Base-by-base conservation (phyloP, 1,140 invertebrate genomes). In the Penaeus chinensis region DNA sequence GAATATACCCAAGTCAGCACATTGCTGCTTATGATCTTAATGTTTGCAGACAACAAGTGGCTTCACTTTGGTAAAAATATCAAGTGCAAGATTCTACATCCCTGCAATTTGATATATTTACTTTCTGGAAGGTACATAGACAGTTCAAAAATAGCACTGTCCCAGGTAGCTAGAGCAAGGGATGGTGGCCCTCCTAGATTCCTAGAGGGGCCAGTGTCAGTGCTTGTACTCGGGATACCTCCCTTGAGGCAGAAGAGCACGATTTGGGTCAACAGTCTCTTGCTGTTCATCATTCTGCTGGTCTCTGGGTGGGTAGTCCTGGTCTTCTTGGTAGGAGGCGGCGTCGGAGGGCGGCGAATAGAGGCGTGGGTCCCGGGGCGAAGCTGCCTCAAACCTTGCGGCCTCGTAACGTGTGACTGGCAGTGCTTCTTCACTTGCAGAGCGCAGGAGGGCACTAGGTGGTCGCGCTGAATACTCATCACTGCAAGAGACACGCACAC, bases 361-460 rank as follows among this genome's bases (percentile, higher is more conserved):
- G 24, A 83, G 84, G 27, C 84, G 78, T 60, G 84, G 86, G 74
- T 88, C 86, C 81, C 71, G 71, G 81, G 86, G 86, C 69, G 86
- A 88, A 69, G 86, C 42, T 78, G 86, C 85, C 80, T 88, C 81
- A 84, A 83, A 84, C 86, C 84, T 86, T 65, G 88, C 66, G 66
- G 84, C 86, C 83, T 89, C 88, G 66, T 86, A 89, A 42, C 88
- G 88, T 82, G 93, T 93, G 91, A 94, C 94, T 91, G 95, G 94
- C 92, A 96, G 94, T 92, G 94, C 94, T 93, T 96, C 96, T 93
- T 96, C 96, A 95, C 96, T 97, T 93, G 95, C 96, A 95, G 96
- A 96, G 94, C 95, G 96, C 94, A 95, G 88, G 84, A 89, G 88
- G 84, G 88, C 84, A 81, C 83, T 85, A 60, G 88, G 84, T 82